Evolutionary conservation across 2,797 vertebrate species (phyloP).

Genomic region (Gobionotothen gibberifrons): DNA sequence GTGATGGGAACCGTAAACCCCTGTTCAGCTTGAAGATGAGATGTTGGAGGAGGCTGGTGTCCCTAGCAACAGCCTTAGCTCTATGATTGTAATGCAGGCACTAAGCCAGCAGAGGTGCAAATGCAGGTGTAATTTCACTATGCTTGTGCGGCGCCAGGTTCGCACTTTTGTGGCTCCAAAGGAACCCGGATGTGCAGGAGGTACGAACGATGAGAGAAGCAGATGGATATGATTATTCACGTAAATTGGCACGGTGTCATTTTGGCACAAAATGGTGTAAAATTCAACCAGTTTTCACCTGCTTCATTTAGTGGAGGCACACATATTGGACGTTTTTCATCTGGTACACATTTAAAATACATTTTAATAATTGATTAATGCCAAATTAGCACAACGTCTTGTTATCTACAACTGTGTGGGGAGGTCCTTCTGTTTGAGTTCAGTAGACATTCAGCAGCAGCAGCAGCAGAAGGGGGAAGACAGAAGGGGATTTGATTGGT

Average conservation of each 20-base stretch:
- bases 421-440: neutral
- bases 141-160: slow-evolving; percentile 17
- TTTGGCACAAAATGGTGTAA: slow-evolving; percentile 45
- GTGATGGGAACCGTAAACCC: slow-evolving; percentile 30
- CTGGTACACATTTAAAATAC: neutral
- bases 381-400: neutral
- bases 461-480: neutral
- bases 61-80: slow-evolving; percentile 29
- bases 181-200: slow-evolving; percentile 31
- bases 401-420: neutral
- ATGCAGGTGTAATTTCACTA: slow-evolving; percentile 59
- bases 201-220: slow-evolving; percentile 35
- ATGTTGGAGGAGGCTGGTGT: slow-evolving; percentile 36
- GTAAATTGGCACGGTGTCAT: slow-evolving; percentile 55
- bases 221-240: slow-evolving; percentile 69
- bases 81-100: slow-evolving; percentile 29
- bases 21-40: slow-evolving; percentile 35
- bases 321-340: neutral
- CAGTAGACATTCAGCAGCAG: neutral
- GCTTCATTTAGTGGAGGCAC: slow-evolving; percentile 35
- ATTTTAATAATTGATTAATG: slow-evolving; percentile 11
- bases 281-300: slow-evolving; percentile 43
- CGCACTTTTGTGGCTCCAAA: slow-evolving; percentile 23
- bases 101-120: slow-evolving; percentile 48
- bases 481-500: slow-evolving; percentile 20